Percentiles rank a stretch among this genome's conserved stretches.
Evolutionary conservation across 2,113 vertebrate species (phyloP).

Genomic region (Isurus oxyrinchus): DNA sequence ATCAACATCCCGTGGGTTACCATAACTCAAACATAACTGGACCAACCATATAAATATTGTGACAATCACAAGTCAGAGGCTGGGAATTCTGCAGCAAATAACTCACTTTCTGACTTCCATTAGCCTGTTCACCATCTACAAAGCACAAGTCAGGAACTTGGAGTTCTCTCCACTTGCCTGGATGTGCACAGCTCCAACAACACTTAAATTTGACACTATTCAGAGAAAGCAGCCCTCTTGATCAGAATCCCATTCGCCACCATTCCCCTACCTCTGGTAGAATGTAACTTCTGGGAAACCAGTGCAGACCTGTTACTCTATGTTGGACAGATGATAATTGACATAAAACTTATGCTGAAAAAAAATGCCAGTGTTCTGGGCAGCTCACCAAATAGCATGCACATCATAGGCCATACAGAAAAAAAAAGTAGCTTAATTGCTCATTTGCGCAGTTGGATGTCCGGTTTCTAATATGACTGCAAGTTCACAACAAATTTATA

Average conservation of each 20-base stretch:
- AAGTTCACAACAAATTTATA: slow-evolving; percentile 8
- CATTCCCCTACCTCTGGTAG: background rate
- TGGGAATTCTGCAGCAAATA: background rate
- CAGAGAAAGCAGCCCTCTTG: background rate
- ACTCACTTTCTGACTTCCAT: background rate
- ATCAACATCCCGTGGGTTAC: background rate
- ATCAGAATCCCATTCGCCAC: background rate
- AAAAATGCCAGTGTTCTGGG: background rate
- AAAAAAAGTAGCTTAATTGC: background rate
- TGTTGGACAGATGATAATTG: background rate
- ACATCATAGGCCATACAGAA: background rate
- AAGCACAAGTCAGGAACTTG: background rate
- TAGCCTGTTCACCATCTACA: background rate
- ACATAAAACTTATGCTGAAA: background rate
- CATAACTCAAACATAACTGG: background rate
- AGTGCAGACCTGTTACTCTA: background rate
- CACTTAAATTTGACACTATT: too few relatives aligned
- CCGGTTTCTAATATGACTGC: background rate
- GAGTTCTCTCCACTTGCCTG: background rate
- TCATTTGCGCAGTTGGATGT: background rate
- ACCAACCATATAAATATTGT: background rate
- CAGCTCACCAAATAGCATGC: background rate
- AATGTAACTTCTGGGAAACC: background rate
- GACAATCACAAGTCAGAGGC: background rate
- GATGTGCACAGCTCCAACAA: too few relatives aligned